A percentile compares a stretch with the other conserved stretches of the same genome.
phyloP scores from a whole-genome alignment of 2,888 invertebrate species.

The Sarcophaga carnaria region DNA sequence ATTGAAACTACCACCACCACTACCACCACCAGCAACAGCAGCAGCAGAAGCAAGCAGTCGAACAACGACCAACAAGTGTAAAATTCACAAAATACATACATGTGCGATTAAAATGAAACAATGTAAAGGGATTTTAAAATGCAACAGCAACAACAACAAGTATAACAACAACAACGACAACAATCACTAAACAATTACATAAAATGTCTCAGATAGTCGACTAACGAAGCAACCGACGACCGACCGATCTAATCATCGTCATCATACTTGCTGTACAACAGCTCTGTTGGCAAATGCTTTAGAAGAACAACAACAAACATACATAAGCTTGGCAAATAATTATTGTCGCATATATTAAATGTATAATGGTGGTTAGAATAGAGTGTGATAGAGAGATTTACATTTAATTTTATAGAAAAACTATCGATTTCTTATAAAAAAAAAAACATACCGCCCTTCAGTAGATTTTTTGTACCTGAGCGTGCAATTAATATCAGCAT shows the following conservation, averaged over 20 bases:
- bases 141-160: not conserved
- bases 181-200: constrained; percentile 18
- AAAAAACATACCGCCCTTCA: constrained; percentile 1
- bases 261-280: too few relatives aligned
- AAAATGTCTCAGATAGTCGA: not conserved
- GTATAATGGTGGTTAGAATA: not conserved
- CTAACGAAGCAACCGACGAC: too few relatives aligned
- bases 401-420: constrained; percentile 25
- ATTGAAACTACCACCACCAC: constrained; percentile 1
- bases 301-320: not conserved
- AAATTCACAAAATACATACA: constrained; percentile 35
- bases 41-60: too few relatives aligned
- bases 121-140: constrained; percentile 37
- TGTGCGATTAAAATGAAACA: constrained; percentile 27
- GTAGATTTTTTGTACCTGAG: not conserved
- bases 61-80: constrained; percentile 34
- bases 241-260: too few relatives aligned
- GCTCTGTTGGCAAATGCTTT: too few relatives aligned
- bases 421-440: constrained; percentile 50
- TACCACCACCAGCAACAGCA: too few relatives aligned
- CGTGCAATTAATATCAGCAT: not conserved
- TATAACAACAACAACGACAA: not conserved
- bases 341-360: not conserved
- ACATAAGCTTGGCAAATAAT: constrained; percentile 31
- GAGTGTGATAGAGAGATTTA: not conserved